Evolutionary conservation across 37 sponge, comb jelly and placozoan genomes (phyloP), one percentile per base, ranked within the genome.

Genomic region (Hormiphora californensis): DNA sequence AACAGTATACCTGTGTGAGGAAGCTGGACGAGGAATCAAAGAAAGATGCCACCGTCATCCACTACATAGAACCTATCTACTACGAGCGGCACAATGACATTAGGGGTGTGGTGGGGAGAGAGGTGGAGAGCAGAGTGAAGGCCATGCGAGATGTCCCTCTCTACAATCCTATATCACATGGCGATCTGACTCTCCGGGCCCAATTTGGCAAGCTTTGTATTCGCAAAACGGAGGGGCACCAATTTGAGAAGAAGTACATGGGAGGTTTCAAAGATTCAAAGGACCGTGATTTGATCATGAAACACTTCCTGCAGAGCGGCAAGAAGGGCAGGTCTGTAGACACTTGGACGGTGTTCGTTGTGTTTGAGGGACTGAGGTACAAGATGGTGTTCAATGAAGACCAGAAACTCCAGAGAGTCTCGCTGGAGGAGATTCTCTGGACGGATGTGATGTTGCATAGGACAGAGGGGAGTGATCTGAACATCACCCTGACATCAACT

Each of bases 361-460:
- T 73, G 15, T 73, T 43, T 36, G 81, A 73, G 81, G 81, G 81
- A 8, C 40, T 73, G 27, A 19, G 4, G 7, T 73, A 73, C 81
- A 39, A 73, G 11, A 7, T 73, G 3, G 9, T 22, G 3, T 73
- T 73, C 35, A 46, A 73, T 17, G 17, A 28, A 4, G 38, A 73
- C 35, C 43, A n/a, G 46, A 39, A 73, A 9, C n/a, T 73, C 39
- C n/a, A 57, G 61, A 43, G 46, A 0, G 46, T 73, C 17, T 73
- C 81, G 3, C 44, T 73, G 22, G 11, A 21, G 17, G 81, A 73
- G 28, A 73, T 73, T 19, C 46, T 73, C 0, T 73, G 81, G 81
- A 73, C 81, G 15, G 81, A 73, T 46, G 43, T 73, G 81, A 73
- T 73, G 81, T n/a, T 73, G 28, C 81, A 43, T 23, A 39, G 43